Evolutionary conservation across 2,888 invertebrate genomes (phyloP).

Genomic region (Encarsia formosa): DNA sequence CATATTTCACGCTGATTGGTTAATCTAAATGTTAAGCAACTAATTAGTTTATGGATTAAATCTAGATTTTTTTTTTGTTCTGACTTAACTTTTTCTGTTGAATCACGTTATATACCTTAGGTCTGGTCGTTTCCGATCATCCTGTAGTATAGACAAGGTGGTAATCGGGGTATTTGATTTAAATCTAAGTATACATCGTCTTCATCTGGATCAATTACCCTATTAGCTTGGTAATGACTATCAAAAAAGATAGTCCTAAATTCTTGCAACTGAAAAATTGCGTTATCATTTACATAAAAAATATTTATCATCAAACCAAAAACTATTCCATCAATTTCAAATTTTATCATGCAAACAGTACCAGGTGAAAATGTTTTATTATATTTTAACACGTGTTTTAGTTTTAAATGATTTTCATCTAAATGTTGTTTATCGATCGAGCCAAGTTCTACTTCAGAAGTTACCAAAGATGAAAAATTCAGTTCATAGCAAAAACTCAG

Average conservation of each 20-base stretch:
- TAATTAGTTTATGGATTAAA: no score
- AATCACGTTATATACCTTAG: no score
- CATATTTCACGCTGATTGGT: no score
- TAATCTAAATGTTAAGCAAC: no score
- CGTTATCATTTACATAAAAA: not conserved
- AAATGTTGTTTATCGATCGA: not conserved
- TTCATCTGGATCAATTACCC: not conserved
- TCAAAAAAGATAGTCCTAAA: not conserved
- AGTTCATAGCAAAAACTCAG: not conserved
- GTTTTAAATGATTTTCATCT: not conserved
- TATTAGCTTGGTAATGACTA: not conserved
- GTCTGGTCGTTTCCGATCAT: no score
- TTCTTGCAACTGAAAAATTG: not conserved
- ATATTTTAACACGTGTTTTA: slow-evolving; percentile 2
- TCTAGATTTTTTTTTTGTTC: no score
- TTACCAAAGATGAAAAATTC: not conserved
- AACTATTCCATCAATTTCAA: not conserved
- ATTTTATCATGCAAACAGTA: not conserved
- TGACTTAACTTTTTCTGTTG: no score
- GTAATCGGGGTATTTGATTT: not conserved
- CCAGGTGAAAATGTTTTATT: not conserved
- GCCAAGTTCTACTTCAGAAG: not conserved
- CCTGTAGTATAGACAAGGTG: not conserved
- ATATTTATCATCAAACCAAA: not conserved
- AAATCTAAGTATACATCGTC: not conserved